Base-by-base conservation (phyloP, 2,888 invertebrate genomes). In the Mythimna lalbum region DNA sequence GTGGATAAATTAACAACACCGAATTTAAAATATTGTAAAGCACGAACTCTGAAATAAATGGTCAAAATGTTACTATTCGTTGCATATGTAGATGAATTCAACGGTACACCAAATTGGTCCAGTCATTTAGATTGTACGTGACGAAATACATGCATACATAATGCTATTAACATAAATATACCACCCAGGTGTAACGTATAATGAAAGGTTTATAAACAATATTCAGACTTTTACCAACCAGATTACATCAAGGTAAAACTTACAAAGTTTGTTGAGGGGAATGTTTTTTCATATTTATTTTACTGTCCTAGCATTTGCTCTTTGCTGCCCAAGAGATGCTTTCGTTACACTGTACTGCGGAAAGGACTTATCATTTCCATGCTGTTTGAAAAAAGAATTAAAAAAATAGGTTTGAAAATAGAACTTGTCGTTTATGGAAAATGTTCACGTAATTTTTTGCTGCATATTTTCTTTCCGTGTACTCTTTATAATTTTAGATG, bases 31-130 rank as follows among this genome's bases (percentile, higher is more conserved):
- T 33, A 56, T 50, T 10, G 23, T 39, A 39, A 17, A 49, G 12
- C 31, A 27, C 43, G 49, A 27, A 59, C 43, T 55, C 19, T 71
- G 61, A 56, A 62, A 55, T 53, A 12, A 27, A 6, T 31, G 10
- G 55, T 31, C 61, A 39, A 70, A 64, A 53, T 64, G 33, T 70
- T 50, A 76, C 63, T 47, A 36, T 50, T 63, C 50, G 52, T 61
- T 77, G 63, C 71, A n/a, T 73, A 76, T 69, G 73, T 72, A 82
- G 71, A 80, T 77, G 61, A 57, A 82, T 82, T 63, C 63, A 65
- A 56, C 50, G 23, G 52, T 56, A 69, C 19, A 66, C 64, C 56
- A 71, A 81, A 69, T 81, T 69, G 71, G 64, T 59, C 27, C 57
- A 69, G 55, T 66, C 65, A 69, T 72, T 82, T 73, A 64, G 69